A percentile compares a stretch with the other conserved stretches of the same genome.
Evolutionary conservation across 2,113 vertebrate genomes (phyloP).

Genomic region (Myiopsitta monachus): DNA sequence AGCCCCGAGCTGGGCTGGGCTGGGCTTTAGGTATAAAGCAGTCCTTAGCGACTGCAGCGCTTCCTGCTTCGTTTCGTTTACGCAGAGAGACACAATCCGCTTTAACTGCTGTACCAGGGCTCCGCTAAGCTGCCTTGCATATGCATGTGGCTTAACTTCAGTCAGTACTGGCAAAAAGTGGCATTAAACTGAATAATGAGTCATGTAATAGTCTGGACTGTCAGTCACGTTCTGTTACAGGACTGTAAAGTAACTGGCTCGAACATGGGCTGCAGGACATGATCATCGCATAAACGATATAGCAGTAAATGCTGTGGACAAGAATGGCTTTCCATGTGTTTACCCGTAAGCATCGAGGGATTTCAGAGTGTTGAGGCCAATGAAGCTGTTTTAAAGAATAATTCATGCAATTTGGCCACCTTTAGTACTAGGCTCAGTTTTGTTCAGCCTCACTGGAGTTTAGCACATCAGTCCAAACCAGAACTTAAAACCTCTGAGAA

Average conservation of each 20-base stretch:
- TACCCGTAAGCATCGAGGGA: background rate
- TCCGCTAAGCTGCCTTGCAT: background rate
- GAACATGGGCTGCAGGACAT: background rate
- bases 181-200: background rate
- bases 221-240: background rate
- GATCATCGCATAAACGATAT: background rate
- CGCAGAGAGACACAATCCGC: background rate
- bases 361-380: background rate
- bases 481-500: background rate
- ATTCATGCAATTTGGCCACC: background rate
- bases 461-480: background rate
- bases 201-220: background rate
- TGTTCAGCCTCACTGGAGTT: background rate
- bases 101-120: too few species aligned
- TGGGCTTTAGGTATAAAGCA: background rate
- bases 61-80: background rate
- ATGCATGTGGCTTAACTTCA: fast-evolving
- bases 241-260: fast-evolving
- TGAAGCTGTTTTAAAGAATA: background rate
- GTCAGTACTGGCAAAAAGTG: fast-evolving
- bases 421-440: background rate
- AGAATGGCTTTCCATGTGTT: background rate
- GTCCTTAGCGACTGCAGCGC: background rate
- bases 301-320: background rate
- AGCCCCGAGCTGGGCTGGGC: background rate